Evolutionary conservation across 2,113 vertebrate species (phyloP).

Genomic region (Cettia cetti): DNA sequence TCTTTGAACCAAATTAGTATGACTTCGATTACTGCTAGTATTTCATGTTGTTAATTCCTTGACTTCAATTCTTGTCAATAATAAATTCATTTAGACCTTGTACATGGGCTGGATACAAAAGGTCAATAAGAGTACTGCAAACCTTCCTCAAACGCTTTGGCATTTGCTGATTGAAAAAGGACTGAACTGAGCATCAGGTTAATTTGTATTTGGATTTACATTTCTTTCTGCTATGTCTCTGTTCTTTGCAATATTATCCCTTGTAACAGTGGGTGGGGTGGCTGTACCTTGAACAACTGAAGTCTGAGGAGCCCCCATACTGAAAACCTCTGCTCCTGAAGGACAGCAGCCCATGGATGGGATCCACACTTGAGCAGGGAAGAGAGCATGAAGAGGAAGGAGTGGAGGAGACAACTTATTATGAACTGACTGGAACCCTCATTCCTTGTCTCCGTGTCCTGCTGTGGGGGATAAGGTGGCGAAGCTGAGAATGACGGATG

Average conservation of each 20-base stretch:
- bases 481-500: neutral
- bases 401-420: neutral
- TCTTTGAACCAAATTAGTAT: neutral
- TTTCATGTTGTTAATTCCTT: no score
- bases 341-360: neutral
- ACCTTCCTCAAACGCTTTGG: no score
- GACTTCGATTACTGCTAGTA: neutral
- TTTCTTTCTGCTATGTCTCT: no score
- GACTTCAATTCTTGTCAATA: no score
- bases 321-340: neutral
- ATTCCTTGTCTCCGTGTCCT: neutral
- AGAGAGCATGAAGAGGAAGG: neutral
- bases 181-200: no score
- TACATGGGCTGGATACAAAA: no score
- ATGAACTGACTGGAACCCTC: neutral
- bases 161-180: no score
- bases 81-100: no score
- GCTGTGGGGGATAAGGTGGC: no score
- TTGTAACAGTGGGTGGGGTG: neutral
- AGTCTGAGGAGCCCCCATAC: rapidly evolving
- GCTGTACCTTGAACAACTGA: neutral
- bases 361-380: neutral
- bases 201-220: no score
- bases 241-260: neutral
- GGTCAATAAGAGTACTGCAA: no score